Evolutionary conservation across 2,797 vertebrate species (phyloP).

Genomic region (Chelonia mydas): DNA sequence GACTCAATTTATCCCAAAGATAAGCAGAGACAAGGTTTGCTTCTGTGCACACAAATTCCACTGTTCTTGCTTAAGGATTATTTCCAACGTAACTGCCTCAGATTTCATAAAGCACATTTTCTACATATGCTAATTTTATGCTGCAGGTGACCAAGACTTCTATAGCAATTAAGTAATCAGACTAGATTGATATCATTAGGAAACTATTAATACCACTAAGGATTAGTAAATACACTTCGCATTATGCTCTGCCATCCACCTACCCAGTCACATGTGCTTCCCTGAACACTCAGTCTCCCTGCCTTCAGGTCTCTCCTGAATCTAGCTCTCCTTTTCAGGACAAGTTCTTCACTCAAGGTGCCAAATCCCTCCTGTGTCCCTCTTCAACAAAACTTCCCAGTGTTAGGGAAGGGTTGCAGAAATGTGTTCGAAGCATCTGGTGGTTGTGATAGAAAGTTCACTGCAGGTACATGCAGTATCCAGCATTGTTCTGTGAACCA

Average conservation of each 20-base stretch:
- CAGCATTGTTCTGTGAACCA: background rate
- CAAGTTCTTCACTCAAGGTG: background rate
- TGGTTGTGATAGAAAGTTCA: background rate
- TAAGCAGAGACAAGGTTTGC: background rate
- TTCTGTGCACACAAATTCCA: background rate
- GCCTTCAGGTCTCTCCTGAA: background rate
- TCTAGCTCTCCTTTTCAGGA: background rate
- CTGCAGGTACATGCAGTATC: background rate
- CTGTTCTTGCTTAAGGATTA: background rate
- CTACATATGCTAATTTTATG: background rate
- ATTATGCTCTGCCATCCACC: background rate
- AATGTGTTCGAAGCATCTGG: background rate
- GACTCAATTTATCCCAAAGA: rapidly evolving
- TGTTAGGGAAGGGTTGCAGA: background rate
- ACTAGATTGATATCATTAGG: background rate
- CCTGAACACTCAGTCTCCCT: background rate
- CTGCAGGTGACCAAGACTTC: background rate
- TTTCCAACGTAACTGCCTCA: background rate
- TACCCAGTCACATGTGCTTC: background rate
- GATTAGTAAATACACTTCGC: background rate
- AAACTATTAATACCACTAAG: background rate
- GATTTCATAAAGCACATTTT: background rate
- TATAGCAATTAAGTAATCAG: background rate
- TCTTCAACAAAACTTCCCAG: background rate
- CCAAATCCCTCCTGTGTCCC: background rate